A percentile compares a stretch with the other conserved stretches of the same genome.
Conservation (phyloP, 2,888 invertebrate genomes). For the Microplitis deprimator region DNA sequence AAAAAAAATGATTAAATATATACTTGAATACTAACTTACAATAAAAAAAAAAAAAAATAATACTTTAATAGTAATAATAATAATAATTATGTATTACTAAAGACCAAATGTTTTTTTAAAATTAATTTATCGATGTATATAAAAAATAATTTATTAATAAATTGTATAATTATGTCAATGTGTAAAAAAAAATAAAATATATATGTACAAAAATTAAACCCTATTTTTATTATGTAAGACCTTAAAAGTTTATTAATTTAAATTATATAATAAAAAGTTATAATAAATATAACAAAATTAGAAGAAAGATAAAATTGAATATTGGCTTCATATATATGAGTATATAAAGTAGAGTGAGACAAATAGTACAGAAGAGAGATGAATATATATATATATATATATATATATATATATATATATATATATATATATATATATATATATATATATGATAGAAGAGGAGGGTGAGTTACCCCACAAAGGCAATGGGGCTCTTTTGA, state of each 20-base stretch:
- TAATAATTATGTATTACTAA: background rate
- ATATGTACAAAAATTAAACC: background rate
- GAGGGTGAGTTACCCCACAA: slow-evolving; percentile 67
- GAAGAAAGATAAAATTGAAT: slow-evolving; percentile 41
- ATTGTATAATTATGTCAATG: background rate
- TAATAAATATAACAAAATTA: background rate
- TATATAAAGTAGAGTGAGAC: slow-evolving; percentile 42
- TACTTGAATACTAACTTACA: background rate
- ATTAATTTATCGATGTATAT: background rate
- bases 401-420: no score
- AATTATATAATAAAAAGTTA: no score
- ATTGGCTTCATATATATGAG: slow-evolving; percentile 36
- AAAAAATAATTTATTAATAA: background rate
- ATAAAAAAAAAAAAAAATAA: background rate
- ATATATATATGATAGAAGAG: slow-evolving; percentile 50
- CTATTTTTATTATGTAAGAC: no score
- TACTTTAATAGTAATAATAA: background rate
- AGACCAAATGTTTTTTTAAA: background rate
- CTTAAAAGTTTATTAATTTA: no score
- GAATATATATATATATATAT: slow-evolving; percentile 32
- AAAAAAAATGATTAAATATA: no score
- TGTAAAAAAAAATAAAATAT: background rate
- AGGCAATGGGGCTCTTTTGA: slow-evolving; percentile 71
- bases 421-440: no score
- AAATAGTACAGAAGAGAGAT: slow-evolving; percentile 39